Evolutionary conservation across 2,888 invertebrate genomes (phyloP), one percentile per base, ranked within the genome.

Genomic region (Automeris io): DNA sequence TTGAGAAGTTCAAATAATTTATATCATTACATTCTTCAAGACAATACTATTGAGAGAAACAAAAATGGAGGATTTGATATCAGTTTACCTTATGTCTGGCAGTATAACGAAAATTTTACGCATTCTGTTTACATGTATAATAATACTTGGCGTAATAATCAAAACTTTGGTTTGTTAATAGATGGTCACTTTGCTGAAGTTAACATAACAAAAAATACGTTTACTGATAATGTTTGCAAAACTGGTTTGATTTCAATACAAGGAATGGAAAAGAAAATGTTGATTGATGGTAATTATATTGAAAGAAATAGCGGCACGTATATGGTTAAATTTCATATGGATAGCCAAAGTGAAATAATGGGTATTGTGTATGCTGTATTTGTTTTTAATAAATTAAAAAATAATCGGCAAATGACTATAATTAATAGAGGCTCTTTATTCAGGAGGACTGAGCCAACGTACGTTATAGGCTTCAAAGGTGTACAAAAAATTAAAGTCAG

Each of bases 241-340:
- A 88, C 85, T 8, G 95, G 97, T 0, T 74, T 97, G 19, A 87
- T 98, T 8, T 90, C 93, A 0, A 86, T 97, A 18, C 89, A 91
- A 42, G 99, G 99, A 5, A 99, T 99, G 97, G 99, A 99, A 72
- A 99, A 99, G 78, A 93, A 94, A 57, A 89, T 99, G 77, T 89
- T 91, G 41, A 92, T 99, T 40, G 91, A 92, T 56, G 89, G 91
- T 29, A 98, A 98, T 71, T 81, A 88, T 35, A 93, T 98, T 42
- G 90, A 91, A 50, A 88, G 89, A 38, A 99, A 99, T 65, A 90
- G 87, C 35, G 97, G 96, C 0, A 88, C 90, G 35, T 95, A 90
- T 61, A 92, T 98, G 83, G 89, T 98, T 1, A 94, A 97, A 69
- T 95, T 98, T 58, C 90, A 91, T 48, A 93, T 95, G 43, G 93